phyloP scores from a whole-genome alignment of 2,888 invertebrate species.

The Atethmia centrago region DNA sequence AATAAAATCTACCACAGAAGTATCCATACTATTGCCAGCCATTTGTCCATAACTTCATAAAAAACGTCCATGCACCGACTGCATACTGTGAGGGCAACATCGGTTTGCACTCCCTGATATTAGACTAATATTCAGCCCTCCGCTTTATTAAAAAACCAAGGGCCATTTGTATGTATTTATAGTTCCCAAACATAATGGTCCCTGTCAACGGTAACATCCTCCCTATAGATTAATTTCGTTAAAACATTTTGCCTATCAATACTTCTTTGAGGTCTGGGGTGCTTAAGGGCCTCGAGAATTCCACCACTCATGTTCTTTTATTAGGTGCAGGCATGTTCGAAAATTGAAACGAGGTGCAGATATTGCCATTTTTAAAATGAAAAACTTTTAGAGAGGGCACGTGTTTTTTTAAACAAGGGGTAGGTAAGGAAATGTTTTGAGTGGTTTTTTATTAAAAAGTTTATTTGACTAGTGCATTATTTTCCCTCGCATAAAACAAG shows the following conservation, averaged over 20 bases:
- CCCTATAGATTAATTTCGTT: constrained; percentile 88
- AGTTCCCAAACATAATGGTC: constrained; percentile 78
- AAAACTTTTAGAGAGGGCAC: constrained; percentile 50
- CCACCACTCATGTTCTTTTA: constrained; percentile 68
- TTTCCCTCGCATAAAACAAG: neutral
- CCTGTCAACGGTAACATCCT: constrained; percentile 82
- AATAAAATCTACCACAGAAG: constrained; percentile 3
- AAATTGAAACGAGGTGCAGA: constrained; percentile 59
- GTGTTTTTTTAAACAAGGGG: constrained; percentile 48
- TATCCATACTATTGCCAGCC: constrained; percentile 70
- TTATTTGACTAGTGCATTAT: constrained; percentile 40
- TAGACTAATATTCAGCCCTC: constrained; percentile 89
- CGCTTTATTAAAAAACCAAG: constrained; percentile 89
- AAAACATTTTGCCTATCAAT: constrained; percentile 82
- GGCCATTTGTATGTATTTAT: constrained; percentile 89
- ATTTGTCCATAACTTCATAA: constrained; percentile 78
- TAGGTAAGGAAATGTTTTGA: constrained; percentile 34
- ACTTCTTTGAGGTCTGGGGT: constrained; percentile 57
- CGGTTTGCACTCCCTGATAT: constrained; percentile 89
- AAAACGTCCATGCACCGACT: constrained; percentile 78
- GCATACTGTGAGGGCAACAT: constrained; percentile 85
- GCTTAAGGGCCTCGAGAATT: constrained; percentile 58
- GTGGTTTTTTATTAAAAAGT: constrained; percentile 51
- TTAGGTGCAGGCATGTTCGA: constrained; percentile 60
- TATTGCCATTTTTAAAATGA: constrained; percentile 61